Conservation (phyloP, 2,113 vertebrate species). For the Boulengeromyrus knoepffleri region DNA sequence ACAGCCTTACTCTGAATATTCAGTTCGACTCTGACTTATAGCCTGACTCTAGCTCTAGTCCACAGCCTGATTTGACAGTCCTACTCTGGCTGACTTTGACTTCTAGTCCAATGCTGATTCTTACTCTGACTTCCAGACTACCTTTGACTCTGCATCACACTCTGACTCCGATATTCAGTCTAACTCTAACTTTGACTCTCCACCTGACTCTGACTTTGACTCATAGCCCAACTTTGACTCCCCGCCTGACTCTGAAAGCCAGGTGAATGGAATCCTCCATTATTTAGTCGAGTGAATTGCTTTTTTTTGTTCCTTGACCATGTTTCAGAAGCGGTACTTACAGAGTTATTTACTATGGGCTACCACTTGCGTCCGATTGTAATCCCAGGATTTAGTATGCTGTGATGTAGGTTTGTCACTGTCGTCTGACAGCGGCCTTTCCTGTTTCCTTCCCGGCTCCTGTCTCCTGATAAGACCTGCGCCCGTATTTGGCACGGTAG, state of each 20-base stretch:
- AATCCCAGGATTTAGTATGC: neutral
- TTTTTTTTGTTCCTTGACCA: neutral
- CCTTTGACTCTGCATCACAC: neutral
- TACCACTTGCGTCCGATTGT: neutral
- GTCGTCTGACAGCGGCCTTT: too few species aligned
- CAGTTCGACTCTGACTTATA: too few species aligned
- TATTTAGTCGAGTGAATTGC: neutral
- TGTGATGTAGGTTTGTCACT: neutral
- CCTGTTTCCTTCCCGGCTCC: neutral
- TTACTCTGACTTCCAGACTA: neutral
- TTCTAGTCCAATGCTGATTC: neutral
- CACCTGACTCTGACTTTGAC: neutral
- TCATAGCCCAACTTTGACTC: neutral
- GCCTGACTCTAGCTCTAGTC: neutral
- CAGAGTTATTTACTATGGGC: neutral
- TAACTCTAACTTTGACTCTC: neutral
- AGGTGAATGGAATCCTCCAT: neutral
- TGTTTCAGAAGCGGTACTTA: neutral
- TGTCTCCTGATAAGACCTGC: neutral
- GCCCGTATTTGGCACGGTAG: neutral
- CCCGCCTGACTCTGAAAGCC: neutral
- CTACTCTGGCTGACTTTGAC: neutral
- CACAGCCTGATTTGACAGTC: neutral
- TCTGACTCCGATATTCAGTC: neutral
- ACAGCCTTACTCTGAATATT: too few species aligned